Conservation (phyloP, 2,888 invertebrate genomes). For the Sclerodermus sp. region DNA sequence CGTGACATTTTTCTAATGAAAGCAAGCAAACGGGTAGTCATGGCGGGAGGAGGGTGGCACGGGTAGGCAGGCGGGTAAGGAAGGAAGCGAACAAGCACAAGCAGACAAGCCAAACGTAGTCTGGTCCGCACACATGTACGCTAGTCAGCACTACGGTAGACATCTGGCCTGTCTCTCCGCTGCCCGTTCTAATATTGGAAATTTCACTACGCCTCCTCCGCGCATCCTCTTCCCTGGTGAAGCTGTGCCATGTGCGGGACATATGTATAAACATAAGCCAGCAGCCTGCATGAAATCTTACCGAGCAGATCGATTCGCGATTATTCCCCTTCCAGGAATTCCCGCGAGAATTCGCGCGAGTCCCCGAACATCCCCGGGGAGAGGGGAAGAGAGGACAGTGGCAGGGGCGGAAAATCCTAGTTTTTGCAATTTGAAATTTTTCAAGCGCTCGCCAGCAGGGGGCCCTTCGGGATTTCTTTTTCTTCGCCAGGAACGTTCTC, state of each 20-base stretch:
- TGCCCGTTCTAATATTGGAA: conserved; percentile 57
- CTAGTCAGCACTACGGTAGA: conserved; percentile 36
- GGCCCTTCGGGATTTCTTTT: no score
- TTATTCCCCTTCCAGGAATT: no score
- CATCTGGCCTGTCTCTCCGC: conserved; percentile 53
- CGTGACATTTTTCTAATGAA: conserved; percentile 58
- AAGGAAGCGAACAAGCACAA: no score
- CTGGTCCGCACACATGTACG: conserved; percentile 23
- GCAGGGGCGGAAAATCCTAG: no score
- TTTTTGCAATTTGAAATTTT: no score
- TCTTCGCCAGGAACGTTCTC: no score
- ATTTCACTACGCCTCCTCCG: conserved; percentile 46
- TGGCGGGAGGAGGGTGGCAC: no score
- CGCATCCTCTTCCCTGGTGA: conserved; percentile 29
- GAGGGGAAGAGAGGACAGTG: no score
- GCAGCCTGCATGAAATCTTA: conserved; percentile 34
- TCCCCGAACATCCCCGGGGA: no score
- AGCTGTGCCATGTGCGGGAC: conserved; percentile 51
- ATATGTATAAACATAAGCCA: conserved; percentile 55
- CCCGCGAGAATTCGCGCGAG: no score
- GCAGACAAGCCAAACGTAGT: background rate
- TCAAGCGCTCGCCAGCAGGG: no score
- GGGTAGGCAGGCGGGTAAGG: no score
- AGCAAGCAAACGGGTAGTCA: conserved; percentile 46
- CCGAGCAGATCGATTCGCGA: conserved; percentile 38